Evolutionary conservation across 1,140 invertebrate genomes (phyloP), one percentile per base, ranked within the genome.

Genomic region (Brachionus calyciflorus): DNA sequence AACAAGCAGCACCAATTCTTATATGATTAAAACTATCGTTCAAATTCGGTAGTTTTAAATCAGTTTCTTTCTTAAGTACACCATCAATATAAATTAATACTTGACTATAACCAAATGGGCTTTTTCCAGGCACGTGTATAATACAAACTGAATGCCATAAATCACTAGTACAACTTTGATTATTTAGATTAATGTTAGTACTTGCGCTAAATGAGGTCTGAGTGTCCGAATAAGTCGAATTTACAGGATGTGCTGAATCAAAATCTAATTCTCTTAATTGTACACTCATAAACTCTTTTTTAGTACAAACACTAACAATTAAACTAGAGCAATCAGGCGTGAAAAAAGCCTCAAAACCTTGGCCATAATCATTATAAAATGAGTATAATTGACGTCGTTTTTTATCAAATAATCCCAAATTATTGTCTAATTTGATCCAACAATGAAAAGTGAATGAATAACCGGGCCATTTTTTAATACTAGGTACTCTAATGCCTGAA

Each of bases 101-200:
- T 78, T 89, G 88, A 79, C 88, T 89, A 78, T 88, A 86, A 14
- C 87, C 86, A 81, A 89, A 89, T n/a, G 88, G 89, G 49, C 88
- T 80, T 77, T 85, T 86, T 0, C 88, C 87, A 40, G 86, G 86
- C 3, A 84, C 85, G 78, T 89, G 87, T 48, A 88, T 87, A 51
- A 90, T 84, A 12, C 86, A 87, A 14, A 90, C 78, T 75, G 86
- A 88, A 80, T 90, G 89, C 89, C 85, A 77, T 10, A 37, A 46
- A 37, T 89, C 89, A 83, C 89, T 89, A 63, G 89, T 86, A 79
- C 87, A 89, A n/a, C n/a, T n/a, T n/a, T 26, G 89, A 85, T n/a
- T n/a, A 77, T 84, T 84, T 78, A 88, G 89, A 78, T 88, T 86
- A 12, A 87, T 85, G 81, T 89, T 89, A 14, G 88, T 88, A 48